Conservation (phyloP, 1,140 invertebrate species). For the Ceratina calcarata region DNA sequence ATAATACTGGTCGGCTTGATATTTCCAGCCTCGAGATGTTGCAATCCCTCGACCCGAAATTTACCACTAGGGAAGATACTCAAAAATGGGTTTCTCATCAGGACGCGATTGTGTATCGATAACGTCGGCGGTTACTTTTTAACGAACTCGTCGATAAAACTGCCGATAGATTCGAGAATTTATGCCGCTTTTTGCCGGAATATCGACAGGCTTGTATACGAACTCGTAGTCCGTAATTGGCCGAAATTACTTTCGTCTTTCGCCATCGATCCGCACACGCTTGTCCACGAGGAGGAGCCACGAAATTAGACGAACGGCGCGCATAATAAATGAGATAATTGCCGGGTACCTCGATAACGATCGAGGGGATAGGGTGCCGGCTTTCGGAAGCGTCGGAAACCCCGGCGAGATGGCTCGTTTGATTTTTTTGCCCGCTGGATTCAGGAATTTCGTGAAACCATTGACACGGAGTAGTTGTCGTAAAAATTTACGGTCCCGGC, state of each 20-base stretch:
- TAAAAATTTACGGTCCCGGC: constrained; percentile 61
- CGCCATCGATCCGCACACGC: not conserved
- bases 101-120: constrained; percentile 24
- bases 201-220: not conserved
- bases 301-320: constrained; percentile 3
- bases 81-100: constrained; percentile 64
- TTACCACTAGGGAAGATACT: constrained; percentile 32
- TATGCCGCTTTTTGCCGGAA: not conserved
- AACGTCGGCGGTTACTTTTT: constrained; percentile 17
- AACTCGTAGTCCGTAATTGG: too few relatives aligned
- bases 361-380: not conserved
- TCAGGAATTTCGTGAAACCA: constrained; percentile 57
- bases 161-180: too few relatives aligned
- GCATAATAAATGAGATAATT: constrained; percentile 55
- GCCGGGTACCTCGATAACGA: constrained; percentile 8
- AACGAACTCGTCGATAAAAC: constrained; percentile 12
- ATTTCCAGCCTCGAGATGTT: constrained; percentile 48
- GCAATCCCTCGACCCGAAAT: constrained; percentile 56
- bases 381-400: constrained; percentile 10
- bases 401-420: constrained; percentile 28
- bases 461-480: constrained; percentile 55
- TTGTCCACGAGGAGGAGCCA: not conserved
- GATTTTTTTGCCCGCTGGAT: constrained; percentile 44
- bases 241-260: not conserved
- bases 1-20: constrained; percentile 59